Evolutionary conservation across 92 coral and sea anemone species (phyloP).

Genomic region (Umimayanthus kanabou): DNA sequence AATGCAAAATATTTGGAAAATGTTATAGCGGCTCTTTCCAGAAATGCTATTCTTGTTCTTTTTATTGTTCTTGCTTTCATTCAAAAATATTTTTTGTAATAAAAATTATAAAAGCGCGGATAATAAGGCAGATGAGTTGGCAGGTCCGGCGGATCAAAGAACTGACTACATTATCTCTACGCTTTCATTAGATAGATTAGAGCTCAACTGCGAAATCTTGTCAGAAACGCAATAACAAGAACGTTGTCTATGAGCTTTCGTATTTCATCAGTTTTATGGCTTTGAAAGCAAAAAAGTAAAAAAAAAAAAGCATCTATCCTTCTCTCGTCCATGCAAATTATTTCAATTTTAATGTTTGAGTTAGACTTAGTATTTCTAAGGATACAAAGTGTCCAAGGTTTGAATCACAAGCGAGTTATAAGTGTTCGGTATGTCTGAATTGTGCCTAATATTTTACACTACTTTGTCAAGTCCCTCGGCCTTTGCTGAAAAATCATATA

Average conservation of each 20-base stretch:
- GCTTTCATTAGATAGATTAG: not conserved
- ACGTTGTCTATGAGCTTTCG: not conserved
- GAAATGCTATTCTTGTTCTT: not conserved
- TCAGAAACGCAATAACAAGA: not conserved
- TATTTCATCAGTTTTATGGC: not conserved
- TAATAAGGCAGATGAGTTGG: not conserved
- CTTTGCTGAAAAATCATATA: conserved; percentile 4
- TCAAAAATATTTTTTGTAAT: not conserved
- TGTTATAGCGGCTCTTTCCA: not conserved
- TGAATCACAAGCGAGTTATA: not conserved
- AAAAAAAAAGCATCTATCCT: not conserved
- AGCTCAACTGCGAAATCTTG: not conserved
- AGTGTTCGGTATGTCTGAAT: conserved; percentile 11
- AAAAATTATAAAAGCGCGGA: not conserved
- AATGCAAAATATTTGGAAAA: not conserved
- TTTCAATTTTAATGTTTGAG: not conserved
- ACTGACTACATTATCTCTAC: not conserved
- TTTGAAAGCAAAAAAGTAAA: not conserved
- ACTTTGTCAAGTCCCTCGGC: conserved; percentile 4
- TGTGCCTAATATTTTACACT: conserved; percentile 27
- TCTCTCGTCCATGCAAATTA: not conserved
- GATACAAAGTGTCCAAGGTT: not conserved
- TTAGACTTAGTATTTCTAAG: not conserved
- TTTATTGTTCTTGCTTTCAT: not conserved
- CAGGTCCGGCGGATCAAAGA: not conserved